Conservation (phyloP, 2,113 vertebrate species). For the Blennius ocellaris region DNA sequence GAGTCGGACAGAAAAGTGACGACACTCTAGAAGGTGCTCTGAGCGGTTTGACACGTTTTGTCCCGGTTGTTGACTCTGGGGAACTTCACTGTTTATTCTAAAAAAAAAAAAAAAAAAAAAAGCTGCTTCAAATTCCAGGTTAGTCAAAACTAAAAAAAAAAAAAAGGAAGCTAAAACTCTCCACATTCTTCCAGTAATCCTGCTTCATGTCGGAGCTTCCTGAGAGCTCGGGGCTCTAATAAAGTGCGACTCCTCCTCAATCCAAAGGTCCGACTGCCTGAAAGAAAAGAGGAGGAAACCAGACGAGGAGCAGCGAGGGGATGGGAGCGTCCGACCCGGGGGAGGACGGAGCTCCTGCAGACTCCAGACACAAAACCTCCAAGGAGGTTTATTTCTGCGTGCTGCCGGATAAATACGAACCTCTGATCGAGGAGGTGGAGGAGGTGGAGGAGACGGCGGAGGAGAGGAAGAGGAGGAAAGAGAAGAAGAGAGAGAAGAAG, state of each 20-base stretch:
- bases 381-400: conserved; percentile 80
- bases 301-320: neutral
- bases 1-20: too few species aligned
- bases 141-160: too few species aligned
- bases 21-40: too few species aligned
- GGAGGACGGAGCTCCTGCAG: conserved; percentile 7
- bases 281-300: conserved; percentile 46
- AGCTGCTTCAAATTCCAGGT: neutral
- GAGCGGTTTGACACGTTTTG: neutral
- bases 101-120: conserved; percentile 45
- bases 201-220: conserved; percentile 39
- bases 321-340: conserved; percentile 48
- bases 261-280: conserved; percentile 84
- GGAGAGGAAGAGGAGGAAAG: conserved; percentile 52
- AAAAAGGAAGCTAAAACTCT: neutral
- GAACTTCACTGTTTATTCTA: conserved; percentile 13
- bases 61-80: neutral
- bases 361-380: conserved; percentile 43
- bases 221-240: conserved; percentile 56
- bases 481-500: conserved; percentile 51
- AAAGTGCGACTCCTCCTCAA: conserved; percentile 73
- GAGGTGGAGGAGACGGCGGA: conserved; percentile 42
- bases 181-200: conserved; percentile 61
- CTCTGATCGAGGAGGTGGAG: conserved; percentile 75
- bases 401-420: conserved; percentile 80